These are phyloP conservation scores for Altica lythri DNA, from an alignment of 2,888 invertebrate genomes.

Conservation along the genomic window DNA sequence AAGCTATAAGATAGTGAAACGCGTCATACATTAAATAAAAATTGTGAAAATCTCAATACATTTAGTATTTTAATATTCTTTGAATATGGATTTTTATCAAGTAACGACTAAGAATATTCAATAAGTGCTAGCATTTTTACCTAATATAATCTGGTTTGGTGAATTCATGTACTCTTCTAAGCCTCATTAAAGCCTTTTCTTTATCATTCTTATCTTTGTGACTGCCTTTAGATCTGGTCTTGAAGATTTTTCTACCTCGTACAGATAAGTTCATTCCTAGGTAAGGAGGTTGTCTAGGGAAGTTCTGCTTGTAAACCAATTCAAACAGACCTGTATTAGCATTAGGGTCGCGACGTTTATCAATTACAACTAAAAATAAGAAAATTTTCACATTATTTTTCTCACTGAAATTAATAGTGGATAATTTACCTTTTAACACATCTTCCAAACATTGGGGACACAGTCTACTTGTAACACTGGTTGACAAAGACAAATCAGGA, in stretches of 20 bases:
- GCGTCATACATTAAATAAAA: no score
- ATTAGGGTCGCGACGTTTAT: constrained; percentile 70
- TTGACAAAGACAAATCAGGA: constrained; percentile 89
- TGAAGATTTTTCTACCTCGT: constrained; percentile 67
- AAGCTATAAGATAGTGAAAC: no score
- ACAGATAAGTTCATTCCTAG: constrained; percentile 74
- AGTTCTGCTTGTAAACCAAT: constrained; percentile 74
- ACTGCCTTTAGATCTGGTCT: constrained; percentile 48
- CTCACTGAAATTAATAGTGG: not conserved
- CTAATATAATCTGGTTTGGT: constrained; percentile 36
- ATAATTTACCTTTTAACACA: constrained; percentile 78
- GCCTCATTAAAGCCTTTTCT: constrained; percentile 53
- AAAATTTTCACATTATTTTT: not conserved
- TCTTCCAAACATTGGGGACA: constrained; percentile 90
- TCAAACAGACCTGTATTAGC: constrained; percentile 84
- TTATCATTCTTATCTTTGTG: constrained; percentile 52
- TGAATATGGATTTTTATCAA: no score
- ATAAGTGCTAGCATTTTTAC: no score
- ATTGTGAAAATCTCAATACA: no score
- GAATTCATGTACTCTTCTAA: constrained; percentile 34
- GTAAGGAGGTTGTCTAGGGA: constrained; percentile 80
- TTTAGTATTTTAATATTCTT: no score
- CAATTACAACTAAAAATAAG: constrained; percentile 72
- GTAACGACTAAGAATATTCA: no score
- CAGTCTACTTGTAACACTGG: constrained; percentile 83